Evolutionary conservation across 2,888 invertebrate species (phyloP).

Genomic region (Flexamia atlantica): DNA sequence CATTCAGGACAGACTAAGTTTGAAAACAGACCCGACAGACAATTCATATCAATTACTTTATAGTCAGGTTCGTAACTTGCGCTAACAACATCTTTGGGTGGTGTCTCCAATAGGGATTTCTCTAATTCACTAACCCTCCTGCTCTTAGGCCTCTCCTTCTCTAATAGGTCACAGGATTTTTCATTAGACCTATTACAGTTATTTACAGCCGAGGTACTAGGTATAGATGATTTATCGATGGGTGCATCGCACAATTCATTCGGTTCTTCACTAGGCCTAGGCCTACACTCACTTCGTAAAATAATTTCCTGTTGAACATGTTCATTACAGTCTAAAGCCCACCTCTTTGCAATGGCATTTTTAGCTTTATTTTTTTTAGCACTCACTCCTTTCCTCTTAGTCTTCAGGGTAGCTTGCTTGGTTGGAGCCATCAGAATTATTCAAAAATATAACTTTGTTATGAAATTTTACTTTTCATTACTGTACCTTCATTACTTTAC

Average conservation of each 20-base stretch:
- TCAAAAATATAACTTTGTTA: too few relatives aligned
- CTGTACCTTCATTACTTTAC: too few relatives aligned
- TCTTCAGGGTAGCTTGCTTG: too few relatives aligned
- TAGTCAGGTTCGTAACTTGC: slow-evolving; percentile 9
- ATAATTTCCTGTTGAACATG: not conserved
- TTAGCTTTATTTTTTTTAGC: slow-evolving; percentile 16
- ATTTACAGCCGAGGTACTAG: not conserved
- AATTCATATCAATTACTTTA: slow-evolving; percentile 43
- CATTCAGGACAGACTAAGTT: slow-evolving; percentile 2
- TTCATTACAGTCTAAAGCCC: not conserved
- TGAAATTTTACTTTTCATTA: too few relatives aligned
- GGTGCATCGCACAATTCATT: too few relatives aligned
- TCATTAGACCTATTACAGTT: not conserved
- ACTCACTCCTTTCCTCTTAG: not conserved
- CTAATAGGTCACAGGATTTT: not conserved
- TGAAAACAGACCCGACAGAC: not conserved
- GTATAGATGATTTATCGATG: too few relatives aligned
- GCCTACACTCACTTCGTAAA: not conserved
- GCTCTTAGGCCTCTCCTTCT: not conserved
- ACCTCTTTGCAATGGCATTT: not conserved
- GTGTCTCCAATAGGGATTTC: not conserved
- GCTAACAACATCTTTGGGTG: not conserved
- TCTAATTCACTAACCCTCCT: not conserved
- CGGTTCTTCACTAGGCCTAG: not conserved
- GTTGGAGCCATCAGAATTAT: too few relatives aligned